Conservation (phyloP, 2,888 invertebrate species). For the Cremastinae sp. region DNA sequence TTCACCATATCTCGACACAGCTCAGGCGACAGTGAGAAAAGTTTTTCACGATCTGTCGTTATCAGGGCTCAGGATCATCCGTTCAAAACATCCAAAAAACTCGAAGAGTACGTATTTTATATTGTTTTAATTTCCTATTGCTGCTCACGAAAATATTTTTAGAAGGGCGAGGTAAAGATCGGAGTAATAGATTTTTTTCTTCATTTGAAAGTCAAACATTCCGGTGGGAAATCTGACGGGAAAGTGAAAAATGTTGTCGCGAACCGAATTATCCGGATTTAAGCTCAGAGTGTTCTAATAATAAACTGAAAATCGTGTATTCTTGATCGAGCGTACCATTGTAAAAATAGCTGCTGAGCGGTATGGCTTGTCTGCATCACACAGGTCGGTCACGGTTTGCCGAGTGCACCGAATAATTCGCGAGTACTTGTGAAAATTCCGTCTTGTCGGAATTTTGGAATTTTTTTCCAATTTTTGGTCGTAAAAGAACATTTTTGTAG, state of each 20-base stretch:
- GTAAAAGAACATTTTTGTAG: neutral
- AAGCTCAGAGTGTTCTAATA: constrained; percentile 70
- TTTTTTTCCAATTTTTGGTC: neutral
- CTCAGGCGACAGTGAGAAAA: constrained; percentile 76
- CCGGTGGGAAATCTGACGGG: constrained; percentile 40
- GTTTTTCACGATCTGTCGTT: constrained; percentile 76
- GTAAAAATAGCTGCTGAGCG: constrained; percentile 76
- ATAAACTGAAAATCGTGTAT: constrained; percentile 70
- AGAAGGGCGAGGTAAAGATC: no score
- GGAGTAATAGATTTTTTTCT: neutral
- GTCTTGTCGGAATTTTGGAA: neutral
- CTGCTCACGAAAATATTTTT: constrained; percentile 9
- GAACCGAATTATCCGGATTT: constrained; percentile 50
- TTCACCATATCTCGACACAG: constrained; percentile 77
- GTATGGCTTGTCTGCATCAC: constrained; percentile 62
- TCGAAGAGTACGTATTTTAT: constrained; percentile 75
- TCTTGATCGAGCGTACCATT: constrained; percentile 63
- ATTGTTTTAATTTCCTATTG: constrained; percentile 9
- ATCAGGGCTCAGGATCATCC: constrained; percentile 73
- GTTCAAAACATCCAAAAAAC: constrained; percentile 75
- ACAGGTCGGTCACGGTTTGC: constrained; percentile 58
- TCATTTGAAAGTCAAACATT: constrained; percentile 34
- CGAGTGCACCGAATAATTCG: constrained; percentile 58
- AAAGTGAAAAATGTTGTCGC: constrained; percentile 15
- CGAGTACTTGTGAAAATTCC: constrained; percentile 26